Evolutionary conservation across 2,888 invertebrate species (phyloP).

Genomic region (Bombylius major): DNA sequence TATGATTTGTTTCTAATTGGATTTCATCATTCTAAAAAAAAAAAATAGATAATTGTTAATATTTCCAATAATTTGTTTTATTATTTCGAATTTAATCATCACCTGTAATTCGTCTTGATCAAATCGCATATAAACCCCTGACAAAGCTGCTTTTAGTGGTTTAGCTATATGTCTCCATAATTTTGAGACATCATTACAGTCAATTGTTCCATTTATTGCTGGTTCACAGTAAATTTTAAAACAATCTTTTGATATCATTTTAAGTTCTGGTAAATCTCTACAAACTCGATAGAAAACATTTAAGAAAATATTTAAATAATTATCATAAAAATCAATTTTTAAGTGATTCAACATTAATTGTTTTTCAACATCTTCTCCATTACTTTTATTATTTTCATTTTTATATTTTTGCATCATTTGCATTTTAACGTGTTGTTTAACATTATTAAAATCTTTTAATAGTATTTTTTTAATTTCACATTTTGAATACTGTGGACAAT

Average conservation of each 20-base stretch:
- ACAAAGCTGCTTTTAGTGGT: slow-evolving; percentile 58
- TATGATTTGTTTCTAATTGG: slow-evolving; percentile 18
- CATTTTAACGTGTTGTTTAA: slow-evolving; percentile 20
- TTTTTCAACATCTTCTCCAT: neutral
- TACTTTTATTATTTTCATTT: slow-evolving; percentile 12
- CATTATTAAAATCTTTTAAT: slow-evolving; percentile 26
- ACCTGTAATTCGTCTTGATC: slow-evolving; percentile 20
- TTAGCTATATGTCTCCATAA: slow-evolving; percentile 73
- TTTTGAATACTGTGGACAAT: slow-evolving; percentile 71
- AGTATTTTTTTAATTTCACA: slow-evolving; percentile 48
- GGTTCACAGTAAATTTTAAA: slow-evolving; percentile 71
- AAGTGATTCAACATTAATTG: slow-evolving; percentile 15
- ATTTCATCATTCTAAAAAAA: neutral
- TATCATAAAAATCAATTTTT: slow-evolving; percentile 49
- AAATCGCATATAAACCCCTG: slow-evolving; percentile 63
- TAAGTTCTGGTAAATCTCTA: slow-evolving; percentile 71
- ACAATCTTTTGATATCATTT: slow-evolving; percentile 63
- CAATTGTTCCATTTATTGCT: slow-evolving; percentile 51
- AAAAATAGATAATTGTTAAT: neutral
- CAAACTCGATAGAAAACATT: slow-evolving; percentile 76
- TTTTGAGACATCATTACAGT: slow-evolving; percentile 49
- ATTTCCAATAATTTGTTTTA: neutral
- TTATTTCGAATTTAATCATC: too few relatives aligned
- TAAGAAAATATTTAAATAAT: slow-evolving; percentile 70
- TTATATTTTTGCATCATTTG: slow-evolving; percentile 32